Percentiles rank a stretch among this genome's conserved stretches.
These are phyloP conservation scores for Probaryconus sp. DNA, from an alignment of 1,140 invertebrate species.

Conservation along the genomic window DNA sequence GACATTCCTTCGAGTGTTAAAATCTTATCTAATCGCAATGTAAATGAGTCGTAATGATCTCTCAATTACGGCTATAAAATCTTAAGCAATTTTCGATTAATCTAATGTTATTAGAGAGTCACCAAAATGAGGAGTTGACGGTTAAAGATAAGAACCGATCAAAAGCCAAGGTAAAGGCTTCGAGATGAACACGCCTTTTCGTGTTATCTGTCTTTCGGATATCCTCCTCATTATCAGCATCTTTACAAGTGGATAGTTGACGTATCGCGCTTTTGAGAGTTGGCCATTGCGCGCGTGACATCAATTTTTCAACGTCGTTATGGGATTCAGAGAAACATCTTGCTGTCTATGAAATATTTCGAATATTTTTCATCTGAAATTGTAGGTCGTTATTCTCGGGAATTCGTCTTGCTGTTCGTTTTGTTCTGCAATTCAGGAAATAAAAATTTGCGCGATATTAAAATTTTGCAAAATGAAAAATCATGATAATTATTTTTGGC, in stretches of 20 bases:
- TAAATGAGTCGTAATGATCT: slow-evolving; percentile 47
- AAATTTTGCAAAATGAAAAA: too few species aligned
- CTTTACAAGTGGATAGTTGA: slow-evolving; percentile 55
- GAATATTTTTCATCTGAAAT: slow-evolving; percentile 42
- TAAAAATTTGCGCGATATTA: too few species aligned
- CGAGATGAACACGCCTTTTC: slow-evolving; percentile 33
- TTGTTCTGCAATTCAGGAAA: too few species aligned
- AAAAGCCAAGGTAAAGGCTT: slow-evolving; percentile 32
- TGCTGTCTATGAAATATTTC: slow-evolving; percentile 44
- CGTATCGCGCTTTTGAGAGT: slow-evolving; percentile 41
- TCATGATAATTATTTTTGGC: too few species aligned
- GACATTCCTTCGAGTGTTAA: slow-evolving; percentile 6
- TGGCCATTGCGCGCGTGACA: slow-evolving; percentile 47
- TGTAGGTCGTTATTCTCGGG: too few species aligned
- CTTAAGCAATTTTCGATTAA: slow-evolving; percentile 32
- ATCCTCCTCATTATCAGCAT: slow-evolving; percentile 53
- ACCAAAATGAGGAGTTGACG: slow-evolving; percentile 33
- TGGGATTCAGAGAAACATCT: slow-evolving; percentile 17
- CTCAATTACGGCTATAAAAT: slow-evolving; percentile 35
- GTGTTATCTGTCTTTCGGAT: slow-evolving; percentile 50
- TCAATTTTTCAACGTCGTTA: slow-evolving; percentile 58
- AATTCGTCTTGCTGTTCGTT: too few species aligned
- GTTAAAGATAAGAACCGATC: slow-evolving; percentile 33
- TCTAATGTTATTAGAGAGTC: slow-evolving; percentile 27
- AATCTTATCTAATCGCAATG: slow-evolving; percentile 48